A percentile compares a stretch with the other conserved stretches of the same genome.
phyloP scores from a whole-genome alignment of 1,140 invertebrate genomes.

The Pseudachorutes palmiensis region DNA sequence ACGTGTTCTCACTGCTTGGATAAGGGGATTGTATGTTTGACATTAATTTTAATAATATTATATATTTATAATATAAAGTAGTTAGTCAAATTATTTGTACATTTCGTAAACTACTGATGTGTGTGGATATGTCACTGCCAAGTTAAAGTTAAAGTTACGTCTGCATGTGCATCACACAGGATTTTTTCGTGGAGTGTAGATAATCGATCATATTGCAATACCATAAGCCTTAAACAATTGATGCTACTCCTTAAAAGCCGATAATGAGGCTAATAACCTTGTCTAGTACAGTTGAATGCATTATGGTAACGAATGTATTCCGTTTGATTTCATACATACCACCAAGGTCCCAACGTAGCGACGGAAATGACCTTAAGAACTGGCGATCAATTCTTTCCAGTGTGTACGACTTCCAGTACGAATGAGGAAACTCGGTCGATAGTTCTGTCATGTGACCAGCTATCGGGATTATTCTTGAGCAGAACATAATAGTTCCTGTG shows the following conservation, averaged over 20 bases:
- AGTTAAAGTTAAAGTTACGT: too few species aligned
- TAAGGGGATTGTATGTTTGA: too few species aligned
- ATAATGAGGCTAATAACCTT: not conserved
- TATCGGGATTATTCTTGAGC: not conserved
- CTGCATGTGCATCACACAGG: too few species aligned
- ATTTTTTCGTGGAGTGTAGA: too few species aligned
- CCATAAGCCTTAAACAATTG: too few species aligned
- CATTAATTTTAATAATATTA: too few species aligned
- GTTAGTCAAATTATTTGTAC: too few species aligned
- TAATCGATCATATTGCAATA: too few species aligned
- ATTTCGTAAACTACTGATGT: too few species aligned
- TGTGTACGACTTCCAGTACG: not conserved
- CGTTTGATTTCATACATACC: not conserved
- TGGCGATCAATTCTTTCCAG: not conserved
- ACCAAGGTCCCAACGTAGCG: not conserved
- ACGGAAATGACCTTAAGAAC: not conserved
- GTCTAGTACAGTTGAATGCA: not conserved
- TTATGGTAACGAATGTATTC: not conserved
- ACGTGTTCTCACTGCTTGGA: too few species aligned
- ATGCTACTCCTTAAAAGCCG: not conserved
- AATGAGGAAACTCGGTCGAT: not conserved
- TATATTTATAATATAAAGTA: too few species aligned
- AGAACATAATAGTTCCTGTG: not conserved
- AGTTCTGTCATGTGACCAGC: not conserved
- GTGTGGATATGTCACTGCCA: too few species aligned